A percentile compares a stretch with the other conserved stretches of the same genome.
Conservation (phyloP, 2,113 vertebrate species). For the Spizaetus ornatus region DNA sequence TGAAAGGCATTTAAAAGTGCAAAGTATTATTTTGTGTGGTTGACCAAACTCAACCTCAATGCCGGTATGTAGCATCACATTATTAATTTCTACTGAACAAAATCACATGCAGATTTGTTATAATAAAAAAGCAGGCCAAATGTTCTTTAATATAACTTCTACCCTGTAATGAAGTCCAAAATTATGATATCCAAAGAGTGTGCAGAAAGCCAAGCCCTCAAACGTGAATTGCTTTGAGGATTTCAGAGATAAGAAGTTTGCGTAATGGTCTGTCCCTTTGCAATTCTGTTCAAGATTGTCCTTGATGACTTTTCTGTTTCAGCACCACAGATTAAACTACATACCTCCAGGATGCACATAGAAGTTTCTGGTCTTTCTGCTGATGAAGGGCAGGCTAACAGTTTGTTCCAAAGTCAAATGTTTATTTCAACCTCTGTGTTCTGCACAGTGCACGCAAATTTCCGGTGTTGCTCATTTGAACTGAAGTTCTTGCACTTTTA, state of each 20-base stretch:
- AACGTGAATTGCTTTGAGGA: not conserved
- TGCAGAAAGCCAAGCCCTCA: not conserved
- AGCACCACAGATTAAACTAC: not conserved
- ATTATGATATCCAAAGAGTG: not conserved
- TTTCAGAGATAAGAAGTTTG: not conserved
- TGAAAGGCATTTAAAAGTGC: slow-evolving; percentile 5
- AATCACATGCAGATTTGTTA: not conserved
- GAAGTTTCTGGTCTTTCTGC: not conserved
- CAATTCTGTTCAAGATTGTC: not conserved
- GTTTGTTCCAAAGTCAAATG: not conserved
- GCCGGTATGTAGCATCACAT: not conserved
- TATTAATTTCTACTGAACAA: slow-evolving; percentile 10
- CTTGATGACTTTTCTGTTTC: not conserved
- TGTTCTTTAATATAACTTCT: not conserved
- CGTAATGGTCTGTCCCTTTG: not conserved
- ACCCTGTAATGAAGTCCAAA: not conserved
- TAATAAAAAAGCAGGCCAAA: not conserved
- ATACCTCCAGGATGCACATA: not conserved
- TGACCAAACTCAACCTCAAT: slow-evolving; percentile 22
- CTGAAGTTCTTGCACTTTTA: slow-evolving; percentile 19
- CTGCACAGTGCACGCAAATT: not conserved
- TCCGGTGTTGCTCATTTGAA: not conserved
- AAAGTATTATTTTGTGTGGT: not conserved
- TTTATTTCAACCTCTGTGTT: not conserved
- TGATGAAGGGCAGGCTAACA: not conserved